phyloP scores from a whole-genome alignment of 1,140 invertebrate genomes.

The Dryas iulia region DNA sequence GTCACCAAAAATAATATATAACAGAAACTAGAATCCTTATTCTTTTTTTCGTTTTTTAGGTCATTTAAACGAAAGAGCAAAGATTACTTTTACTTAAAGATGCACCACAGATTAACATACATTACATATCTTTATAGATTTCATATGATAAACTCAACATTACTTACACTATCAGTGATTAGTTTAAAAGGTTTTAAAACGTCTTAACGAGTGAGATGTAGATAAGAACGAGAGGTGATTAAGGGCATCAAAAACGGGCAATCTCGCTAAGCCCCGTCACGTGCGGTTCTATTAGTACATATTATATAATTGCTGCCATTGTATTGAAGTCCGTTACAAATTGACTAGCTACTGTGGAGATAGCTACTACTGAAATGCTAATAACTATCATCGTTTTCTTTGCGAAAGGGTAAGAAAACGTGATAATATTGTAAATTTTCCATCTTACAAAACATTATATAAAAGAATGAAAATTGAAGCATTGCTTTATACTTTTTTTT shows the following conservation, averaged over 20 bases:
- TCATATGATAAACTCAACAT: neutral
- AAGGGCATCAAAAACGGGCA: neutral
- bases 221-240: neutral
- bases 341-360: neutral
- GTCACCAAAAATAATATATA: too few species aligned
- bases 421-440: too few species aligned
- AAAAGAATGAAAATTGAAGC: too few species aligned
- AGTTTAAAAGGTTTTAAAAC: neutral
- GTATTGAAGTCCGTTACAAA: neutral
- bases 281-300: neutral
- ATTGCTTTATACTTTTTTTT: too few species aligned
- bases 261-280: neutral
- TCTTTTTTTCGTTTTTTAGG: too few species aligned
- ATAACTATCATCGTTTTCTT: too few species aligned
- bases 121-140: neutral
- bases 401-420: too few species aligned
- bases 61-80: too few species aligned
- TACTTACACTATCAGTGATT: neutral
- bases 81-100: too few species aligned
- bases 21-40: too few species aligned
- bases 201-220: neutral
- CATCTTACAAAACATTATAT: too few species aligned
- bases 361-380: neutral
- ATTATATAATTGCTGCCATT: neutral
- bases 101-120: too few species aligned